phyloP scores from a whole-genome alignment of 2,888 invertebrate species.

The Fragum sueziense region DNA sequence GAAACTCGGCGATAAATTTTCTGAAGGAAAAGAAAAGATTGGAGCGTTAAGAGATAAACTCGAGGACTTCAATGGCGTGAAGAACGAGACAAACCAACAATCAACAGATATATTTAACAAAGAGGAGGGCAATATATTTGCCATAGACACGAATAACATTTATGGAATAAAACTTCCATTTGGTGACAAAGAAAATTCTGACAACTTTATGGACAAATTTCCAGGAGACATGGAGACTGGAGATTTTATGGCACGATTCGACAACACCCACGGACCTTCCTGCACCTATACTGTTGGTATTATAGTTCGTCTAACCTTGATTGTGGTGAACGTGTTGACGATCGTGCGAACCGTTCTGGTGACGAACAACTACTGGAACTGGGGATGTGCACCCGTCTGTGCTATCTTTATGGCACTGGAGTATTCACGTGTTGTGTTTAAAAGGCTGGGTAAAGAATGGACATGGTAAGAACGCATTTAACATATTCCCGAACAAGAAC shows the following conservation, averaged over 20 bases:
- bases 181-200: neutral
- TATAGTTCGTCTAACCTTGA: constrained; percentile 1
- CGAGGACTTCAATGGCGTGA: neutral
- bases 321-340: neutral
- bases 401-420: constrained; percentile 5
- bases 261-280: neutral
- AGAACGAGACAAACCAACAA: neutral
- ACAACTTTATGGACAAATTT: neutral
- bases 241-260: neutral
- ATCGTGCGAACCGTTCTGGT: neutral
- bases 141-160: neutral
- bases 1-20: neutral
- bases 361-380: neutral
- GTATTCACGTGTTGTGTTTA: neutral
- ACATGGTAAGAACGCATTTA: neutral
- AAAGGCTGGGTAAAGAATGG: constrained; percentile 1
- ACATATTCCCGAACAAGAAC: too few relatives aligned
- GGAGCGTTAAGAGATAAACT: neutral
- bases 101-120: neutral
- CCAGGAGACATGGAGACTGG: neutral
- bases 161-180: neutral
- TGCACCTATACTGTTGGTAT: neutral
- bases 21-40: neutral
- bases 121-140: neutral
- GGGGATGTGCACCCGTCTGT: neutral